Evolutionary conservation across 2,797 vertebrate species (phyloP).

Genomic region (Lacerta agilis): DNA sequence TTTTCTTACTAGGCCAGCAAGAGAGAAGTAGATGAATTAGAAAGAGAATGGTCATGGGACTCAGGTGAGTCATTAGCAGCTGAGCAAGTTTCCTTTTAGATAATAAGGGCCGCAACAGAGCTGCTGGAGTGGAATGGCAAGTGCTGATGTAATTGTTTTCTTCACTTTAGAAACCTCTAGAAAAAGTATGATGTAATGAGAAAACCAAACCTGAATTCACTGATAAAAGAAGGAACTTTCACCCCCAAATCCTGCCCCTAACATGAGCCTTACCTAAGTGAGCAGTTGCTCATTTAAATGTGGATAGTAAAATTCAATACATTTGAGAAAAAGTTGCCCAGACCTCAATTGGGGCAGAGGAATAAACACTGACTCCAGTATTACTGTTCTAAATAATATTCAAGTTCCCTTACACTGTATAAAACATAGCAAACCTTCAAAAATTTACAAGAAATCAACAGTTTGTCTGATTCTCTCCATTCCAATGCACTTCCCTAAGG

Average conservation of each 20-base stretch:
- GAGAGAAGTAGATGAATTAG: not conserved
- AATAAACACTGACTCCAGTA: not conserved
- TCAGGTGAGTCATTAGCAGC: slow-evolving; percentile 54
- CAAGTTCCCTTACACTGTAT: no score
- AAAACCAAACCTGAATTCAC: not conserved
- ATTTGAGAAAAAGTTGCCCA: not conserved
- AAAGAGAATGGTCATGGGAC: slow-evolving; percentile 32
- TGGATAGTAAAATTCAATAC: not conserved
- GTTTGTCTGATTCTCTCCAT: no score
- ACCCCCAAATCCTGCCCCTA: not conserved
- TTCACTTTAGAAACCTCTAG: slow-evolving; percentile 11
- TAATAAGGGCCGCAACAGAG: not conserved
- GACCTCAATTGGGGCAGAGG: no score
- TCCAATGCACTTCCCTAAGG: no score
- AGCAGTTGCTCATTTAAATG: not conserved
- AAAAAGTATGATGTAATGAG: not conserved
- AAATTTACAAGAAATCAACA: no score
- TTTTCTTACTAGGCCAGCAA: not conserved
- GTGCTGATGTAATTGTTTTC: not conserved
- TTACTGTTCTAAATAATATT: not conserved
- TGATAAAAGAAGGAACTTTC: not conserved
- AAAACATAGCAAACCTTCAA: no score
- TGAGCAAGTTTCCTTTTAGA: slow-evolving; percentile 26
- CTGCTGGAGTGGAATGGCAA: not conserved
- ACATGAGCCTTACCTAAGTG: not conserved